Evolutionary conservation across 2,888 invertebrate species (phyloP).

Genomic region (Miltochrista miniata): DNA sequence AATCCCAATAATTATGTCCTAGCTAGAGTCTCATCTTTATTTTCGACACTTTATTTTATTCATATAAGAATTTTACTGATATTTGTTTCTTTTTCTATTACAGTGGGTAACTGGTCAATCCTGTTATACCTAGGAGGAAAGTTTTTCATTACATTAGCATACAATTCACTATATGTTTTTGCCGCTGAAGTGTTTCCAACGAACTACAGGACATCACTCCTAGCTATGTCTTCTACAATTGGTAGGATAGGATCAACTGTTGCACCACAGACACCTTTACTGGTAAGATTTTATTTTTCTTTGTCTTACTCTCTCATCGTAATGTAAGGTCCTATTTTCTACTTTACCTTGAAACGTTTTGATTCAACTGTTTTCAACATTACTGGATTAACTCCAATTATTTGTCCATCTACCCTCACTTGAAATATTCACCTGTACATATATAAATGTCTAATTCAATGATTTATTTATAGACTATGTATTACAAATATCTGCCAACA

Average conservation of each 20-base stretch:
- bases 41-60: no score
- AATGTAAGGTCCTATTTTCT: no score
- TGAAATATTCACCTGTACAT: no score
- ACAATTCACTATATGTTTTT: slow-evolving; percentile 86
- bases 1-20: no score
- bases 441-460: no score
- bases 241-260: slow-evolving; percentile 87
- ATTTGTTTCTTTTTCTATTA: slow-evolving; percentile 24
- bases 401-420: no score
- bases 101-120: slow-evolving; percentile 80
- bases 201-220: slow-evolving; percentile 85
- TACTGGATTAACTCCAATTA: no score
- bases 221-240: slow-evolving; percentile 87
- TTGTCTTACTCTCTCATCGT: no score
- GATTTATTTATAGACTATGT: slow-evolving; percentile 61
- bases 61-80: no score
- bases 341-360: no score
- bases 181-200: slow-evolving; percentile 89
- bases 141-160: slow-evolving; percentile 87
- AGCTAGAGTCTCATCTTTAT: no score
- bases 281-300: slow-evolving; percentile 77
- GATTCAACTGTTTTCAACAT: no score
- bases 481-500: slow-evolving; percentile 79
- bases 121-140: slow-evolving; percentile 85
- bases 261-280: slow-evolving; percentile 86